A percentile compares a stretch with the other conserved stretches of the same genome.
These are phyloP conservation scores for Hyles lineata DNA, from an alignment of 2,888 invertebrate species.

Conservation along the genomic window DNA sequence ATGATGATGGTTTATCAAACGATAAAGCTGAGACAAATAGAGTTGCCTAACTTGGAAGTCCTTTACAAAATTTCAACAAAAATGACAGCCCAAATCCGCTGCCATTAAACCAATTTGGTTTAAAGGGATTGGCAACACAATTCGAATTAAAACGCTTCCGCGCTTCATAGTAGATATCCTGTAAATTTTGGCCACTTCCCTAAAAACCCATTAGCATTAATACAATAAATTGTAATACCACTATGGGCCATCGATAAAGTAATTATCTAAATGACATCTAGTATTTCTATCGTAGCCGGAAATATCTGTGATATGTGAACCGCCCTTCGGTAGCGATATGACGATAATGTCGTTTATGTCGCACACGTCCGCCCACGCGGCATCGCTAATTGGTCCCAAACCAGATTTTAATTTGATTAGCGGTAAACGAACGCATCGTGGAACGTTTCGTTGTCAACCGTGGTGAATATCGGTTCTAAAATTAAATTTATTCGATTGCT, in stretches of 20 bases:
- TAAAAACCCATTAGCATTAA: too few species aligned
- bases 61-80: too few species aligned
- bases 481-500: background rate
- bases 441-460: background rate
- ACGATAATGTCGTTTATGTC: conserved; percentile 18
- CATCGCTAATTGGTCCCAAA: conserved; percentile 21
- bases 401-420: conserved; percentile 31
- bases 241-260: background rate
- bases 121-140: too few species aligned
- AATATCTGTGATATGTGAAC: background rate
- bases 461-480: background rate
- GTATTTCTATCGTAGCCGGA: background rate
- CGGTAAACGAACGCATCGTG: conserved; percentile 18
- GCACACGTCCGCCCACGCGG: conserved; percentile 14
- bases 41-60: too few species aligned
- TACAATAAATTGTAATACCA: too few species aligned
- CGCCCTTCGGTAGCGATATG: background rate
- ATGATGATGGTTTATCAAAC: too few species aligned
- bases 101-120: too few species aligned
- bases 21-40: too few species aligned
- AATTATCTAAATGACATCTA: background rate
- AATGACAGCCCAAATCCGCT: too few species aligned
- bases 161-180: too few species aligned
- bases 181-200: too few species aligned
- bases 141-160: too few species aligned